phyloP scores from a whole-genome alignment of 2,113 vertebrate species.

The Bos javanicus region DNA sequence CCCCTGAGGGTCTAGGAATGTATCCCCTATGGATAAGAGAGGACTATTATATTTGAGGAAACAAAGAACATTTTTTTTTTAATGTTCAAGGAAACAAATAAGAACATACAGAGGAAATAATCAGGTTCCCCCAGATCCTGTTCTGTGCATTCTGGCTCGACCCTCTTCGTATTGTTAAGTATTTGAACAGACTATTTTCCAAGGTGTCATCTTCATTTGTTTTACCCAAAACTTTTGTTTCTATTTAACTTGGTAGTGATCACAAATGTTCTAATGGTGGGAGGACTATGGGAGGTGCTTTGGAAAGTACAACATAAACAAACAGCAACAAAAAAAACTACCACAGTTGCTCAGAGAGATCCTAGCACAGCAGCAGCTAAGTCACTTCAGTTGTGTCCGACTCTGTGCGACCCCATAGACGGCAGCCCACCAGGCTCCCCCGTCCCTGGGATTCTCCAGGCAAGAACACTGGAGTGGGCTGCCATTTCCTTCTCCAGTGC shows the following conservation, averaged over 20 bases:
- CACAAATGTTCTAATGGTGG: not conserved
- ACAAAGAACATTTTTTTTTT: not conserved
- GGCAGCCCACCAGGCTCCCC: too few relatives aligned
- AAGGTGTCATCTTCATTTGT: not conserved
- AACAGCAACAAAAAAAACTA: not conserved
- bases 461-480: too few relatives aligned
- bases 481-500: too few relatives aligned
- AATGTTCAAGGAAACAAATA: not conserved
- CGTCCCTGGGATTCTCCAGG: too few relatives aligned
- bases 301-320: not conserved
- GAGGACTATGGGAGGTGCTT: not conserved
- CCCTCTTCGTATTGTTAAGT: not conserved
- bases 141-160: not conserved
- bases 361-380: too few relatives aligned
- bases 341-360: not conserved
- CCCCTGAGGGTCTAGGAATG: not conserved
- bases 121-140: fast-evolving
- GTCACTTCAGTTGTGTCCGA: too few relatives aligned
- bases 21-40: not conserved
- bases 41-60: not conserved
- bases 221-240: not conserved
- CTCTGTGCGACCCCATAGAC: too few relatives aligned
- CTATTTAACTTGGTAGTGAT: not conserved
- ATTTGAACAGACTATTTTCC: not conserved
- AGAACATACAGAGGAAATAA: not conserved